Base-by-base conservation (phyloP, 1,140 invertebrate species). In the Fopius arisanus region DNA sequence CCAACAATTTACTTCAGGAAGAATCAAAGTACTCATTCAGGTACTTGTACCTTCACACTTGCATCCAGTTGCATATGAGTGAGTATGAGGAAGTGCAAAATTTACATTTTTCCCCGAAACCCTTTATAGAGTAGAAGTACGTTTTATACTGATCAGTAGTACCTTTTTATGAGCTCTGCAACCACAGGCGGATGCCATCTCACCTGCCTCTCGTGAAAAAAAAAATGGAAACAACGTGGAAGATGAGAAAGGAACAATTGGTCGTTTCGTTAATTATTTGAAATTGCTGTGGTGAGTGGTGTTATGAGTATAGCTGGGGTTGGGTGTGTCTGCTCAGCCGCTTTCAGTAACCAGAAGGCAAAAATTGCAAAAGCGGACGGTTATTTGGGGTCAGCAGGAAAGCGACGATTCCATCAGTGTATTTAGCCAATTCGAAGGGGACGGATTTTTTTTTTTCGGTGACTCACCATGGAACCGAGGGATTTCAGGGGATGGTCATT, bases 261-360 rank as follows among this genome's bases (percentile, higher is more conserved):
- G 67, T 69, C 23, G 43, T 51, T 69, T 69, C 10, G 67, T 29
- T 69, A 54, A 69, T 67, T 67, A 67, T 67, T 67, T 67, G 6
- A 48, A 48, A 48, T 59, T 59, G 23, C 54, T 59, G 54, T 59
- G 54, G 54, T 26, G 21, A 59, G 54, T 48, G 21, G 54, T 59
- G 54, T 59, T 59, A 28, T 59, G 54, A 59, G 54, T 54, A 23
- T 26, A 59, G 7, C 16, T 16, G 43, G n/a, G 23, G 4, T 23
- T 21, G 19, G 5, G 19, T 14, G 1, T 54, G 23, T 59, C 9
- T 26, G 19, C 23, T 26, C 54, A 28, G 54, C 21, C 23, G 21
- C 21, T 48, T 19, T 28, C 54, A 23, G 19, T 26, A 14, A 23
- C 54, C 54, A 59, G 19, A 21, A 59, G 54, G 54, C 23, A 59